Percentiles rank a stretch among this genome's conserved stretches.
These are phyloP conservation scores for Macrotis lagotis DNA, from an alignment of 2,113 vertebrate species.

Conservation along the genomic window DNA sequence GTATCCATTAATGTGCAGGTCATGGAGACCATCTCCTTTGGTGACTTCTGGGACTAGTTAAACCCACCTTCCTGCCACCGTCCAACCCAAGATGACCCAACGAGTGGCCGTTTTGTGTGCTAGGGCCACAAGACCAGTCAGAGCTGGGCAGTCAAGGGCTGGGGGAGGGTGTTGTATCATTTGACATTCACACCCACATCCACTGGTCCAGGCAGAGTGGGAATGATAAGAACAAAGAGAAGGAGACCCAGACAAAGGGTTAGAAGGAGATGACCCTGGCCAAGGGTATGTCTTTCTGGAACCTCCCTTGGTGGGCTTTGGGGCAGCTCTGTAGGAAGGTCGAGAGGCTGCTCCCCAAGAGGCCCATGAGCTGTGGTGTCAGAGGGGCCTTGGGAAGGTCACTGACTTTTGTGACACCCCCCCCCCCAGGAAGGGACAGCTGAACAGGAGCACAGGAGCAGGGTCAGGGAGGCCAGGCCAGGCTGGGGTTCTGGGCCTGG, in stretches of 20 bases:
- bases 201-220: too few species aligned
- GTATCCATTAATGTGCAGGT: background rate
- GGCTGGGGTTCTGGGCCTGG: background rate
- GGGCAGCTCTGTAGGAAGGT: background rate
- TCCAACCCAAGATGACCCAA: background rate
- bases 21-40: background rate
- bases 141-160: background rate
- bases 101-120: background rate
- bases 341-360: background rate
- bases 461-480: background rate
- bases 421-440: background rate
- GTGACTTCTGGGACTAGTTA: background rate
- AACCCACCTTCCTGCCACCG: too few species aligned
- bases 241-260: background rate
- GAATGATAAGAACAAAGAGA: background rate
- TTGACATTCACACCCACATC: background rate
- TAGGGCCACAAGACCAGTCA: background rate
- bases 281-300: background rate
- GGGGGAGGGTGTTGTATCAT: background rate
- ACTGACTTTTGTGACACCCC: background rate
- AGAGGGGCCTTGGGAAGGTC: background rate
- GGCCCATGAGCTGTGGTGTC: background rate
- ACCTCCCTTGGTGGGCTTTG: background rate
- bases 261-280: too few species aligned
- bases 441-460: background rate